Evolutionary conservation across 2,797 vertebrate genomes (phyloP), one percentile per base, ranked within the genome.

Genomic region (Darevskia nairensis): DNA sequence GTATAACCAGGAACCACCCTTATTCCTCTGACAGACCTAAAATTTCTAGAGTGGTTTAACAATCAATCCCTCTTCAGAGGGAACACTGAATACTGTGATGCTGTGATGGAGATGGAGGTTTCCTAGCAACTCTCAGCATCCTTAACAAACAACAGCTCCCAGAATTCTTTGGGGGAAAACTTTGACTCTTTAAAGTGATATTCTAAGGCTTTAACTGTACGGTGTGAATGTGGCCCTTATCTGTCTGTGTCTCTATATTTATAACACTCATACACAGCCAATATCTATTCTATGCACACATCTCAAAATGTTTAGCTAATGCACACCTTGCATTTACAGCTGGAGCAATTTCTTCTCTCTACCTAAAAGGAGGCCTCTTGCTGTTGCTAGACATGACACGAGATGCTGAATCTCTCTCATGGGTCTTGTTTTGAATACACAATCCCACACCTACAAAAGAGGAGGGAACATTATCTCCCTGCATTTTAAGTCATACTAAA

Each of bases 331-430:
- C 41, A 46, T 61, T 82, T 77, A 76, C 32, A 59, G 27, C 80
- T 50, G 15, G 59, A 50, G 32, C 8, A 55, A 85, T 68, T 82
- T 77, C 23, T 77, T 74, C 21, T 82, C 35, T 76, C 50, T 23
- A 77, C 2, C 25, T 77, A 41, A 78, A 77, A 69, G 23, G 35
- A 15, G 46, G 78, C 86, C 89, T 91, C 66, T 90, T 86, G n/a
- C n/a, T 80, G 55, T 90, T 89, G 59, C 21, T 78, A 17, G 80
- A 55, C 17, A 55, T 68, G 61, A 64, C 85, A 64, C 86, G 8
- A 41, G 23, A 84, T 59, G 83, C 32, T 69, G 21, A 78, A 68
- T 78, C 10, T 59, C 7, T 44, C 75, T 71, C 32, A 10, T 25
- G 82, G 35, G 75, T 69, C 61, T 69, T 69, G 7, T 79, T 85